phyloP scores from a whole-genome alignment of 2,113 vertebrate species.

The Henicopernis longicauda region DNA sequence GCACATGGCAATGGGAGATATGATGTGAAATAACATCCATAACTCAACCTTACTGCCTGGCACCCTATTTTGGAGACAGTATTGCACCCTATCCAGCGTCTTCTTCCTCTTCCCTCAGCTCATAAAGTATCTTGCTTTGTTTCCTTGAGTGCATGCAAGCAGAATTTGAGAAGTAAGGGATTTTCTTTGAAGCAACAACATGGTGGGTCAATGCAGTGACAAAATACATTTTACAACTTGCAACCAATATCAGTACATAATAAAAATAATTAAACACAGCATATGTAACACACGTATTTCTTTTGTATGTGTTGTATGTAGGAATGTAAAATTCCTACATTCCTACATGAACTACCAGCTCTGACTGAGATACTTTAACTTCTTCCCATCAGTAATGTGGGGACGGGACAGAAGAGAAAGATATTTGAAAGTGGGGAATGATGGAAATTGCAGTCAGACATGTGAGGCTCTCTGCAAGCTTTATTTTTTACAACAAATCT shows the following conservation, averaged over 20 bases:
- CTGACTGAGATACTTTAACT: background rate
- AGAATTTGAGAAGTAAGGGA: constrained; percentile 39
- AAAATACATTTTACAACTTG: constrained; percentile 7
- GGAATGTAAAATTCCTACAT: background rate
- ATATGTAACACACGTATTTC: background rate
- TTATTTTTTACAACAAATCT: background rate
- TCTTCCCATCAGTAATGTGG: background rate
- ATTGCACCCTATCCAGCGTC: background rate
- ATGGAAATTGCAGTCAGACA: background rate
- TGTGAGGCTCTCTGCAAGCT: background rate
- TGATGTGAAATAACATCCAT: background rate
- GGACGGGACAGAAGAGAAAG: background rate
- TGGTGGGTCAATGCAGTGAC: background rate
- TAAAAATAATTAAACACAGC: background rate
- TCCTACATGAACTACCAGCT: background rate
- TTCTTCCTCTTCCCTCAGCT: constrained; percentile 42
- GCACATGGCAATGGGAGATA: background rate
- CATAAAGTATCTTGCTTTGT: constrained; percentile 63
- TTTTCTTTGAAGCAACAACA: background rate
- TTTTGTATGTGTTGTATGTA: background rate
- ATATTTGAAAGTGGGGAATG: background rate
- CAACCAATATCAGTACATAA: background rate
- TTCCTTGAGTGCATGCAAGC: constrained; percentile 71
- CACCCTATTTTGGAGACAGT: background rate
- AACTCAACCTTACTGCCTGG: background rate